Base-by-base conservation (phyloP, 1,140 invertebrate species). In the Medauroidea extradentata region DNA sequence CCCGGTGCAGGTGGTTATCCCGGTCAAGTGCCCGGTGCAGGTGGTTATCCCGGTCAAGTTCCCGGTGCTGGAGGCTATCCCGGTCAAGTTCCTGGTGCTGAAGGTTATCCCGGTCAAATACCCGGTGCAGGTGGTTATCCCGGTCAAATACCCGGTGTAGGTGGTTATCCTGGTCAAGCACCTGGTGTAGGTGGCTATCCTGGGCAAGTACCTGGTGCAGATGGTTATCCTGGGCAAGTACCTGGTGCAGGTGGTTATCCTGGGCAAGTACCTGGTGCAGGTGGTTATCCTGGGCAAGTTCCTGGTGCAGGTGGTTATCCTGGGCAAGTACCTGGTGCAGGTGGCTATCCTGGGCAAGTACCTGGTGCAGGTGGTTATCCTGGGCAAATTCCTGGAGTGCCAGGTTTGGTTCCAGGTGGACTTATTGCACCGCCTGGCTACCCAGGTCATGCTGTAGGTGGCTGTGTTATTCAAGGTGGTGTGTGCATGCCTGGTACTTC, bases 141-240 rank as follows among this genome's bases (percentile, higher is more conserved):
- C 11, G 58, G 55, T 29, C 29, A 43, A 44, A 13, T 54, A 16
- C 23, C 43, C 4, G 59, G 41, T 39, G 14, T 59, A 21, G 16
- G 13, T 29, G 53, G 59, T 18, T 38, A 42, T 42, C 58, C 62
- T n/a, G 58, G 55, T 29, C 29, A 43, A 44, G n/a, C 39, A 16
- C 23, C 43, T 14, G 59, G 41, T 39, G 14, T 7, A 5, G 13
- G n/a, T n/a, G 34, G 23, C 11, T 44, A 18, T 44, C 61, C 53
- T 5, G 61, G 65, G 23, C 62, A 63, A 51, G 58, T 46, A 56
- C 61, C 51, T 50, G 23, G 58, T 62, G 27, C 51, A 23, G 50
- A 7, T 29, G 38, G 1, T 9, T 57, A 0, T 46, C 60, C 55
- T 50, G 57, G 63, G n/a, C 56, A 58, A 3, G 41, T 16, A 16